A percentile compares a stretch with the other conserved stretches of the same genome.
Conservation (phyloP, 2,888 invertebrate genomes). For the Aromia moschata region DNA sequence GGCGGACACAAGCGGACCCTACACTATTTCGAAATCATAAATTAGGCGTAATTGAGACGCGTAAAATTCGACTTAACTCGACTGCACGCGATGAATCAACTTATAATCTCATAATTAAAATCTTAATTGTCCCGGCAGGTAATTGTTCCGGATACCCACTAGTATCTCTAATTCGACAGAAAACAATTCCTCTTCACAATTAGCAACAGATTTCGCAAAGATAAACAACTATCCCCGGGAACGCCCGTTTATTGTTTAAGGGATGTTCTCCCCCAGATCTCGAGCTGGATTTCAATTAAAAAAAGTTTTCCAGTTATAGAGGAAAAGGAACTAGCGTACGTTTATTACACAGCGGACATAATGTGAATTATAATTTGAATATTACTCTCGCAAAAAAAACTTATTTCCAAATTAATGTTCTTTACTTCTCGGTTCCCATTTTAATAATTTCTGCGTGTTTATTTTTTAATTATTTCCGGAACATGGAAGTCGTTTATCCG, state of each 20-base stretch:
- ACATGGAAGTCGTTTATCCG: too few relatives aligned
- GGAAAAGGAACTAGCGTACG: background rate
- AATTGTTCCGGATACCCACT: too few relatives aligned
- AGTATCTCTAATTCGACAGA: too few relatives aligned
- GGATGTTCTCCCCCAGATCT: background rate
- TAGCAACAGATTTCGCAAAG: background rate
- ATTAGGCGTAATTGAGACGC: too few relatives aligned
- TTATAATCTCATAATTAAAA: too few relatives aligned
- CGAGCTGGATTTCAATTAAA: background rate
- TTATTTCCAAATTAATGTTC: conserved; percentile 10
- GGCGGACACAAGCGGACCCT: too few relatives aligned
- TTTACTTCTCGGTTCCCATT: background rate
- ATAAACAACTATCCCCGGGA: background rate
- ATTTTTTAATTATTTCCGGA: background rate
- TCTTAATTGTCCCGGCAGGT: too few relatives aligned
- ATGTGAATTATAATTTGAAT: background rate
- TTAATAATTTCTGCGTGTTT: background rate
- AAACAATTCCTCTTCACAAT: background rate
- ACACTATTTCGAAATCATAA: too few relatives aligned
- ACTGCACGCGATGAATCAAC: too few relatives aligned
- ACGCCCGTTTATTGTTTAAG: background rate
- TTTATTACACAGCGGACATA: too few relatives aligned
- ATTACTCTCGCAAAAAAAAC: background rate
- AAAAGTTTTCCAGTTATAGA: background rate
- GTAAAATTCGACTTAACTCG: too few relatives aligned